Evolutionary conservation across 2,113 vertebrate species (phyloP).

Genomic region (Galbula dea): DNA sequence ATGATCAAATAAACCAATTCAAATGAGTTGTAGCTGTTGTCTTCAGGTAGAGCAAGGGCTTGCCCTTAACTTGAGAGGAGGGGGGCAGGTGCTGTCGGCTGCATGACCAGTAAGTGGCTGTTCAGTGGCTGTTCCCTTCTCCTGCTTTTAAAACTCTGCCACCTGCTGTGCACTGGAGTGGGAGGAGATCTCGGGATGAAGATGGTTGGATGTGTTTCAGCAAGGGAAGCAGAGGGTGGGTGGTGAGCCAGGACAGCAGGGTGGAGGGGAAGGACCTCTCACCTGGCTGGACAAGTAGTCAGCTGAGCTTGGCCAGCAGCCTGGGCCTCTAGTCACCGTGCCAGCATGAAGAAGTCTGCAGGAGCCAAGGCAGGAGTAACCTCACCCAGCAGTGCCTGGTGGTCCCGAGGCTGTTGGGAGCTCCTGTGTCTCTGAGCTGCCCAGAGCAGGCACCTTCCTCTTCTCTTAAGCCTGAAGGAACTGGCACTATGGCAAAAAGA

Average conservation of each 20-base stretch:
- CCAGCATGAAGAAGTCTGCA: neutral
- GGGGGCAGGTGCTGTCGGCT: neutral
- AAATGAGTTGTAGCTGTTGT: neutral
- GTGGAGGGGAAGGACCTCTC: neutral
- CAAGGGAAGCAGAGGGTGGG: neutral
- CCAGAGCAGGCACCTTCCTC: neutral
- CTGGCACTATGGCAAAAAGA: neutral
- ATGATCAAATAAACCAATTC: neutral
- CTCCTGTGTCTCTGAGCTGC: neutral
- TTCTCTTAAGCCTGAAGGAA: neutral
- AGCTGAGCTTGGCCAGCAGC: neutral
- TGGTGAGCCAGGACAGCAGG: neutral
- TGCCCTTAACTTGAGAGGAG: neutral
- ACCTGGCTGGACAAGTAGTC: neutral
- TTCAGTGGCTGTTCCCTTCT: neutral
- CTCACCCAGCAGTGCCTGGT: neutral
- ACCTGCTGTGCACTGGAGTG: neutral
- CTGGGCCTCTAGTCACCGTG: neutral
- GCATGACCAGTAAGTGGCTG: neutral
- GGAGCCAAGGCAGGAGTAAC: neutral
- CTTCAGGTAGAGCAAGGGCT: neutral
- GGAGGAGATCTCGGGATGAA: fast-evolving
- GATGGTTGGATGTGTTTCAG: neutral
- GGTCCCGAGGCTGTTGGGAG: neutral
- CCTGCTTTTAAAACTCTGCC: neutral